Conservation (phyloP, 2,888 invertebrate species). For the Lottia gigantea region DNA sequence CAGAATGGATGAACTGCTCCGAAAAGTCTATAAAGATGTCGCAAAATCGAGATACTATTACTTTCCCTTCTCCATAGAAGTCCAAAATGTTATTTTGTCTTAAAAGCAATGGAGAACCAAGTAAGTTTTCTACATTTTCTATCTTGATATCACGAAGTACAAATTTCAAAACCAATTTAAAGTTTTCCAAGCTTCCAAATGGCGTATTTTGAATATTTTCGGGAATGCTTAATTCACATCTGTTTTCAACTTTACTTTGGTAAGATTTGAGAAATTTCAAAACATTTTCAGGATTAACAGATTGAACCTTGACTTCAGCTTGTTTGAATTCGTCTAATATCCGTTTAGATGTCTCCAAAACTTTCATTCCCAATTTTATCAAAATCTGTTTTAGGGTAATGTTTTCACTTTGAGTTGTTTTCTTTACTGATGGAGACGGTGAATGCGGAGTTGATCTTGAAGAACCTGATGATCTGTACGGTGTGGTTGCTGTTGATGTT, state of each 20-base stretch:
- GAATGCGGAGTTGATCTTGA: neutral
- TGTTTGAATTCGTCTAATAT: conserved; percentile 19
- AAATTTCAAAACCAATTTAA: conserved; percentile 12
- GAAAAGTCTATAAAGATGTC: neutral
- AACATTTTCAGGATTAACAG: conserved; percentile 23
- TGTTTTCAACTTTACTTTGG: neutral
- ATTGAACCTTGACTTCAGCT: conserved; percentile 13
- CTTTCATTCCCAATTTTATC: conserved; percentile 25
- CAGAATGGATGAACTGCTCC: too few species aligned
- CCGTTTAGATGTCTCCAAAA: conserved; percentile 18
- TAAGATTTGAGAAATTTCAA: conserved; percentile 24
- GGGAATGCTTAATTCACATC: conserved; percentile 15
- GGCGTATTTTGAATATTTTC: neutral
- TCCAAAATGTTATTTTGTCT: too few species aligned
- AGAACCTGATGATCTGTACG: neutral
- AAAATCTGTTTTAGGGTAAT: conserved; percentile 12
- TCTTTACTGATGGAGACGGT: too few species aligned
- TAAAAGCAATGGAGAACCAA: too few species aligned
- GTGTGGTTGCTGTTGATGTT: neutral
- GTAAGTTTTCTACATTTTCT: neutral
- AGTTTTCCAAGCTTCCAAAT: neutral
- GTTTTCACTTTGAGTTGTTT: neutral
- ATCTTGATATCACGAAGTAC: neutral
- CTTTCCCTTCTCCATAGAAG: conserved; percentile 6
- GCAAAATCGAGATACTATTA: conserved; percentile 16